These are phyloP conservation scores for Psittacula cyanocephala DNA, from an alignment of 2,113 vertebrate species.

Conservation along the genomic window DNA sequence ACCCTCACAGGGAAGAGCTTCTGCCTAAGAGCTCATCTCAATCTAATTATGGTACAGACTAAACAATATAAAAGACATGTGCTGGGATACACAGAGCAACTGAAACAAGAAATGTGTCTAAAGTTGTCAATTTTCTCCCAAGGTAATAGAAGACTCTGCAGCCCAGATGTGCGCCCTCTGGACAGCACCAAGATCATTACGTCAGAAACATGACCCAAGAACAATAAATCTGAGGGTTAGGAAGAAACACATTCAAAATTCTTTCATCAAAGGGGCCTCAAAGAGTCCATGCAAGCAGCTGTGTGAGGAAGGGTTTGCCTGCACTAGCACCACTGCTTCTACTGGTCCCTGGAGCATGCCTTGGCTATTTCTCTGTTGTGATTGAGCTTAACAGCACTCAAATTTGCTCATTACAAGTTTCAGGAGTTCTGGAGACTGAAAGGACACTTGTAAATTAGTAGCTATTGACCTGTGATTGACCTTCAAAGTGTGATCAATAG, in stretches of 20 bases:
- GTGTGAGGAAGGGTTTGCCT: background rate
- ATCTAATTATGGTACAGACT: background rate
- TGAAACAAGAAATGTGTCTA: background rate
- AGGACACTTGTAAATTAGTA: background rate
- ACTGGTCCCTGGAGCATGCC: background rate
- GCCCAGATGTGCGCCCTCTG: background rate
- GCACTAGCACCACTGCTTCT: background rate
- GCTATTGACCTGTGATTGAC: background rate
- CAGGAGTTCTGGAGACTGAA: background rate
- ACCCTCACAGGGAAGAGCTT: background rate
- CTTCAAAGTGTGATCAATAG: background rate
- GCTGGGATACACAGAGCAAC: background rate
- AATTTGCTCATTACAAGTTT: background rate
- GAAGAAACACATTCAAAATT: background rate
- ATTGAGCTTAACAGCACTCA: background rate
- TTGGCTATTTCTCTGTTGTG: background rate
- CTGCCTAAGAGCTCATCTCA: background rate
- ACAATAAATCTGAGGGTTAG: background rate
- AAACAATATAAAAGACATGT: background rate
- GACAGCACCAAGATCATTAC: background rate
- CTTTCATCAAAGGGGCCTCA: background rate
- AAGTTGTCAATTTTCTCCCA: background rate
- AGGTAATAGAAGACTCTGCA: background rate
- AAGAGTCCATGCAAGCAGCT: background rate
- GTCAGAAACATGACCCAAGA: background rate